These are phyloP conservation scores for Cecidostiba fungosa DNA, from an alignment of 2,888 invertebrate genomes.

Conservation along the genomic window DNA sequence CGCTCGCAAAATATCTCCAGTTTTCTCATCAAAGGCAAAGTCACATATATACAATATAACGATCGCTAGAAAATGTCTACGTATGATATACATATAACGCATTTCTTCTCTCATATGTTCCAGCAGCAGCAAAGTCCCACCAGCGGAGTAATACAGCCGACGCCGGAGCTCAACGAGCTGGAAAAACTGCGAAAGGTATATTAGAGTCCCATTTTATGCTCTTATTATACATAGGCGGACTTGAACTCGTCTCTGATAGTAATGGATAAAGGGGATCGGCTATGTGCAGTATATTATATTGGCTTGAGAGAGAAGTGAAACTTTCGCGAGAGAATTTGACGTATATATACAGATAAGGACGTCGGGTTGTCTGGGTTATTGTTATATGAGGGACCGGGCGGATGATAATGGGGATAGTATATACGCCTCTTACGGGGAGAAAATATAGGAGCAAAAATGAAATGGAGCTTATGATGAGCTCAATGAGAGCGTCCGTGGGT, in stretches of 20 bases:
- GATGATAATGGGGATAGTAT: not conserved
- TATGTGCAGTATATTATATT: not conserved
- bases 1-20: not conserved
- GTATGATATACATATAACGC: not conserved
- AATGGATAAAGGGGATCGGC: not conserved
- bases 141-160: not conserved
- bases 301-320: not conserved
- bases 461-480: slow-evolving; percentile 6
- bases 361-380: not conserved
- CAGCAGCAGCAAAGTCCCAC: not conserved
- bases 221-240: not conserved
- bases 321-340: not conserved
- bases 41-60: not conserved
- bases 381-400: not conserved
- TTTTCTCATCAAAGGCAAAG: not conserved
- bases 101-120: not conserved
- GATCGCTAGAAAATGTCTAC: not conserved
- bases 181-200: slow-evolving; percentile 75
- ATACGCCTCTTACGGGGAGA: not conserved
- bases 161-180: slow-evolving; percentile 66
- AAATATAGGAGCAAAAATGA: not conserved
- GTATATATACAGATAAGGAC: not conserved
- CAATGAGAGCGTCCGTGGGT: not conserved
- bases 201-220: slow-evolving; percentile 43
- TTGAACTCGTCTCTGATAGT: slow-evolving; percentile 26